Conservation (phyloP, 2,797 vertebrate genomes). For the Chromis chromis region DNA sequence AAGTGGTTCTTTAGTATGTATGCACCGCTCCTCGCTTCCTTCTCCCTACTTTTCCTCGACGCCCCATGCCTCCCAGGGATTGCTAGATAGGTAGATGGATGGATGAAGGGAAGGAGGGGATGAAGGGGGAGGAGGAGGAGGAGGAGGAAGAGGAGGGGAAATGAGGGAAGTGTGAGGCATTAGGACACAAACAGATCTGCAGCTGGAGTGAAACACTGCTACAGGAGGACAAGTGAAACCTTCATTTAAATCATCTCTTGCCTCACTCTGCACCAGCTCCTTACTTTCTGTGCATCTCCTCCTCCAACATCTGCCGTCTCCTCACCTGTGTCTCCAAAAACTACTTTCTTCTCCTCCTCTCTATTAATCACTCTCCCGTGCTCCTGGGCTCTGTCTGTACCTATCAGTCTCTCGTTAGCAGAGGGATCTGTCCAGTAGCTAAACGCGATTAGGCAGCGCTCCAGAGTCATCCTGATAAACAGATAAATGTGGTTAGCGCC, state of each 20-base stretch:
- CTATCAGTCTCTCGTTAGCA: conserved; percentile 83
- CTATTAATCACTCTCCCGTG: conserved; percentile 77
- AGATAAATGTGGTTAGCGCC: conserved; percentile 88
- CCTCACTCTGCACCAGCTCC: conserved; percentile 7
- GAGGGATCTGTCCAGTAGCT: conserved; percentile 83
- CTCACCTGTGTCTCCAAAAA: conserved; percentile 50
- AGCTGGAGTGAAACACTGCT: conserved; percentile 70
- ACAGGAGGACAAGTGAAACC: conserved; percentile 52
- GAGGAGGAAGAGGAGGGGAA: conserved; percentile 60
- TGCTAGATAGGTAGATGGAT: conserved; percentile 81
- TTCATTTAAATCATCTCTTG: conserved; percentile 41
- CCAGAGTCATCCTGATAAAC: conserved; percentile 88
- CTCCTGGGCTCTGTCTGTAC: conserved; percentile 74
- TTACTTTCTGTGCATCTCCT: conserved; percentile 31
- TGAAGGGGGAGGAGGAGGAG: conserved; percentile 20
- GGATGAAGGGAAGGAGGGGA: conserved; percentile 52
- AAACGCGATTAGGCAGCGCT: conserved; percentile 86
- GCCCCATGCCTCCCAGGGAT: conserved; percentile 82
- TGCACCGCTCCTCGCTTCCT: conserved; percentile 77
- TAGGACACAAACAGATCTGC: conserved; percentile 81
- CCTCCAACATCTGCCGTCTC: conserved; percentile 34
- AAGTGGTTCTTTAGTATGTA: conserved; percentile 89
- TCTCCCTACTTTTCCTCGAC: conserved; percentile 76
- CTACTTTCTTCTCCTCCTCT: conserved; percentile 50
- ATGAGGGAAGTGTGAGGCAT: conserved; percentile 80